Evolutionary conservation across 2,888 invertebrate species (phyloP).

Genomic region (Sphinx pinastri): DNA sequence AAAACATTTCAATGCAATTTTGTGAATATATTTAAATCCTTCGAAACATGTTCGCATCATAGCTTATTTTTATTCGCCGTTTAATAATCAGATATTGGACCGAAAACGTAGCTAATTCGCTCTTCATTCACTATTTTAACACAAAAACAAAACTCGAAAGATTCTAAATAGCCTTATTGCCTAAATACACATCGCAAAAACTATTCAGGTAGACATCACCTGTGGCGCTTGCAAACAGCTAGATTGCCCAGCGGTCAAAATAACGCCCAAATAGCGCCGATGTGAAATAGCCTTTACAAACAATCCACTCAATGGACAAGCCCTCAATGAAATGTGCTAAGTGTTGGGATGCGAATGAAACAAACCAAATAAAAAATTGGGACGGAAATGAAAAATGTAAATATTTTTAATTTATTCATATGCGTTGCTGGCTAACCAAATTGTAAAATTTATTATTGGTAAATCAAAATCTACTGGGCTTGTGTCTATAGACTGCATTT

Average conservation of each 20-base stretch:
- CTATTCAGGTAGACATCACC: conserved; percentile 69
- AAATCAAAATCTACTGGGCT: too few relatives aligned
- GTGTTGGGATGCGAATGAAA: background rate
- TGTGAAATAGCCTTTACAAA: conserved; percentile 71
- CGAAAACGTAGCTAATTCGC: background rate
- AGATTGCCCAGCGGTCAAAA: conserved; percentile 51
- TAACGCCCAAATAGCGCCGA: conserved; percentile 63
- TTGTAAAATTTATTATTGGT: too few relatives aligned
- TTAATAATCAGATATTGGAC: background rate
- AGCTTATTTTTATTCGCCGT: background rate
- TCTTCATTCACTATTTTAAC: conserved; percentile 31
- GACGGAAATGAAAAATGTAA: background rate
- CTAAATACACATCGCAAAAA: conserved; percentile 63
- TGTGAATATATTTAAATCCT: too few relatives aligned
- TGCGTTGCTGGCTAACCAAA: background rate
- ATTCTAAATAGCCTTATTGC: conserved; percentile 48
- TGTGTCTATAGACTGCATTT: too few relatives aligned
- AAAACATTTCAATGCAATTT: too few relatives aligned
- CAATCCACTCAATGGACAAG: conserved; percentile 59
- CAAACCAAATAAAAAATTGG: background rate
- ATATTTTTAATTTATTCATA: background rate
- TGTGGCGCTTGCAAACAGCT: conserved; percentile 73
- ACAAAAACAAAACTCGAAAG: conserved; percentile 46
- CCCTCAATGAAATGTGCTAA: conserved; percentile 64
- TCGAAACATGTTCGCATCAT: too few relatives aligned